phyloP scores from a whole-genome alignment of 2,113 vertebrate species.

The Dipodomys stephensi region DNA sequence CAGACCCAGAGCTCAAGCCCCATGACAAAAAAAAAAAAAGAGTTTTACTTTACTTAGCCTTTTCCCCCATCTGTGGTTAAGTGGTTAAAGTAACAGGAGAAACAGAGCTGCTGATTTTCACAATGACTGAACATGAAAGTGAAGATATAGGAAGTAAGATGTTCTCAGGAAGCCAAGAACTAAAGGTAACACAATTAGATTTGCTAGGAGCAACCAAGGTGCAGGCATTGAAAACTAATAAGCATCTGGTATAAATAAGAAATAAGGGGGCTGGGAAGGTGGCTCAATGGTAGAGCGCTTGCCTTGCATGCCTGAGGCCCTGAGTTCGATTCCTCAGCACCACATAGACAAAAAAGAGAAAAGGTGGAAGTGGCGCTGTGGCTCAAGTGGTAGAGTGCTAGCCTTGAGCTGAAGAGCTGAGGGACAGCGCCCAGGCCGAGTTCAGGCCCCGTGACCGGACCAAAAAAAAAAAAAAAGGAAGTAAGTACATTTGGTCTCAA shows the following conservation, averaged over 20 bases:
- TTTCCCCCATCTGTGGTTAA: slow-evolving; percentile 40
- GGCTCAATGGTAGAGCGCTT: no score
- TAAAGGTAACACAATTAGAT: neutral
- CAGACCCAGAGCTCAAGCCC: no score
- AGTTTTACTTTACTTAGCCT: slow-evolving; percentile 13
- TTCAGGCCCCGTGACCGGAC: no score
- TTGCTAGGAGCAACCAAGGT: neutral
- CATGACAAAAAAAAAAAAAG: slow-evolving; percentile 3
- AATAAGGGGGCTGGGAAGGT: neutral
- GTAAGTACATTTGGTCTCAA: neutral
- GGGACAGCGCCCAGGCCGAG: no score
- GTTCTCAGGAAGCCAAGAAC: neutral
- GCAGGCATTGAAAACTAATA: neutral
- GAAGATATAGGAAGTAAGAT: slow-evolving; percentile 12
- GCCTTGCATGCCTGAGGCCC: no score
- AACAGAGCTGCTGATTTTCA: slow-evolving; percentile 41
- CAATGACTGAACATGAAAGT: slow-evolving; percentile 58
- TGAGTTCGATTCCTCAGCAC: no score
- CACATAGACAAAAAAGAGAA: no score
- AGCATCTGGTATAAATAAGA: neutral
- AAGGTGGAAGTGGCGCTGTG: no score
- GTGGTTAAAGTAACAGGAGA: slow-evolving; percentile 45
- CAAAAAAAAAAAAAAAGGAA: neutral
- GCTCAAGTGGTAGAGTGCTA: no score
- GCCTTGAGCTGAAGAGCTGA: no score